Percentiles rank a stretch among this genome's conserved stretches.
Evolutionary conservation across 2,888 invertebrate species (phyloP).

Genomic region (Caenorhabditis macrosperma): DNA sequence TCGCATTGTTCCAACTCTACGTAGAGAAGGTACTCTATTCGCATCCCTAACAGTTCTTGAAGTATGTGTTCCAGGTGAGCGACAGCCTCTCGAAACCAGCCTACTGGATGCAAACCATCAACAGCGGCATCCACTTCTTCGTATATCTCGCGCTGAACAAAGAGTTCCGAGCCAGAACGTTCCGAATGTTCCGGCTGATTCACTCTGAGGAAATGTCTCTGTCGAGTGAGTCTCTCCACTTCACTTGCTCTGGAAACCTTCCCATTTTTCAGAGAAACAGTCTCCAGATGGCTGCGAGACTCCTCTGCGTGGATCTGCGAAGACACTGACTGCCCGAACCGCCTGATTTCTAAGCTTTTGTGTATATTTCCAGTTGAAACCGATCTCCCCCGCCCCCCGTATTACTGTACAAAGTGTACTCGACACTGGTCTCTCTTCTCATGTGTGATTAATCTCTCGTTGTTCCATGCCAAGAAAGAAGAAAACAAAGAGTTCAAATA

Average conservation of each 20-base stretch:
- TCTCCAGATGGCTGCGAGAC: constrained; percentile 57
- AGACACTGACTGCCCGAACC: constrained; percentile 45
- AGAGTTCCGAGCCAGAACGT: constrained; percentile 64
- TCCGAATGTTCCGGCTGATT: constrained; percentile 51
- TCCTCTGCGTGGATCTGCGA: constrained; percentile 53
- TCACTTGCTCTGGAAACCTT: too few relatives aligned
- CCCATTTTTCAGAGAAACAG: constrained; percentile 54
- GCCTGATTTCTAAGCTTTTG: constrained; percentile 7
- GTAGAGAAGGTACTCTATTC: constrained; percentile 53
- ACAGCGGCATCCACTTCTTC: constrained; percentile 71
- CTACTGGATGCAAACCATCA: constrained; percentile 72
- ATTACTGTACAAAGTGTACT: constrained; percentile 31
- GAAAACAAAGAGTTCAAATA: constrained; percentile 2
- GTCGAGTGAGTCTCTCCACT: constrained; percentile 37
- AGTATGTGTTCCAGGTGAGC: constrained; percentile 58
- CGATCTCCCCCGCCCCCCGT: constrained; percentile 22
- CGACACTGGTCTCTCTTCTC: constrained; percentile 33
- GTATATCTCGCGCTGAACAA: constrained; percentile 68
- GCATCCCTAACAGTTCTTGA: background rate
- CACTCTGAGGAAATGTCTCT: constrained; percentile 58
- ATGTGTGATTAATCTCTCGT: constrained; percentile 38
- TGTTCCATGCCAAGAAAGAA: background rate
- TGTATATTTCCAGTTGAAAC: background rate
- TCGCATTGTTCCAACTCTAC: constrained; percentile 65
- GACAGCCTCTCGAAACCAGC: constrained; percentile 71